Percentiles rank a stretch among this genome's conserved stretches.
These are phyloP conservation scores for Elanoides forficatus DNA, from an alignment of 2,113 vertebrate species.

Conservation along the genomic window DNA sequence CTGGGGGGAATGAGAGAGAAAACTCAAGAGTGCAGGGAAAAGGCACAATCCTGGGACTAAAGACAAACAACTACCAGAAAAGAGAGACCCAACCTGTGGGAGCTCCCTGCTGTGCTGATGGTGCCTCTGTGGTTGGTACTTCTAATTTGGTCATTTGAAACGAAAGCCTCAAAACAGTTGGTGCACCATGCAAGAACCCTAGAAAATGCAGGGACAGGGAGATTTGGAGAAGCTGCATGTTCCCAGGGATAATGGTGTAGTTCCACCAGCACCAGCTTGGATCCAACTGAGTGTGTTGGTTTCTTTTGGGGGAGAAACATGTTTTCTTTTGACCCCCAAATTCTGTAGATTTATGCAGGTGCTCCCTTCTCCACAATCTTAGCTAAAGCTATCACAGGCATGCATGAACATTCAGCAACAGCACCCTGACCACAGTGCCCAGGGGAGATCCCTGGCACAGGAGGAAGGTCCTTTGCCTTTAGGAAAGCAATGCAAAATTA, in stretches of 20 bases:
- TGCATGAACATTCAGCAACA: neutral
- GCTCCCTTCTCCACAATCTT: neutral
- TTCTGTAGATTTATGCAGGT: neutral
- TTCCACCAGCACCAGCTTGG: neutral
- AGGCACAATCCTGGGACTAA: neutral
- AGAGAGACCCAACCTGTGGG: neutral
- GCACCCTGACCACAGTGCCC: accelerated
- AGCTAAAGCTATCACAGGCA: neutral
- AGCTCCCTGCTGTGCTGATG: neutral
- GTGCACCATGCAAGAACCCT: neutral
- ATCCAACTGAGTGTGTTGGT: neutral
- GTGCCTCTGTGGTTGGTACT: neutral
- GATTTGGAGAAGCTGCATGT: neutral
- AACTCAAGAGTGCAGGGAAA: neutral
- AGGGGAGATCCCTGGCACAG: neutral
- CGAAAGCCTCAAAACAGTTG: neutral
- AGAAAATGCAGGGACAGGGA: neutral
- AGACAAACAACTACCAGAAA: neutral
- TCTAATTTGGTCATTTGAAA: neutral
- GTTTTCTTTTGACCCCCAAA: neutral
- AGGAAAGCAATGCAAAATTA: neutral
- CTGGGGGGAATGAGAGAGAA: neutral
- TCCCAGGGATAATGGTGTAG: neutral
- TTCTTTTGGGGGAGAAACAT: neutral
- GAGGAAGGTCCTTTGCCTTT: neutral